phyloP scores from a whole-genome alignment of 2,888 invertebrate species.

The Epirrita christyi region DNA sequence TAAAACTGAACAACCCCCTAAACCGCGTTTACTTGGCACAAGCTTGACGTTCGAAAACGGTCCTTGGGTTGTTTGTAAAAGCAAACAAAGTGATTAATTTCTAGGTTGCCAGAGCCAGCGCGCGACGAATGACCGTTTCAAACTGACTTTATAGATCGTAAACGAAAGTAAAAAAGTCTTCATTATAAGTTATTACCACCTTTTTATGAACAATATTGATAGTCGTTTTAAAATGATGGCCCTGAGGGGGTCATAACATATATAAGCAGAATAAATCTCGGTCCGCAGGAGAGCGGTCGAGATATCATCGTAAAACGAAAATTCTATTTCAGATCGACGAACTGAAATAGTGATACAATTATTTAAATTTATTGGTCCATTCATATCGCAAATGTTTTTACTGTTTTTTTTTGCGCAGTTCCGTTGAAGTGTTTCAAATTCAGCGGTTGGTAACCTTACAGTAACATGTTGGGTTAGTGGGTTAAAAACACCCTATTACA shows the following conservation, averaged over 20 bases:
- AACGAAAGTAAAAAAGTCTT: conserved; percentile 1
- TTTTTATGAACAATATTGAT: conserved; percentile 4
- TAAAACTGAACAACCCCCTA: too few relatives aligned
- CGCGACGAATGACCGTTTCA: not conserved
- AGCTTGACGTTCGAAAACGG: too few relatives aligned
- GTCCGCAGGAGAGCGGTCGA: not conserved
- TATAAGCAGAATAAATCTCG: conserved; percentile 5
- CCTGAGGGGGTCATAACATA: conserved; percentile 18
- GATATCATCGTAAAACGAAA: conserved; percentile 29
- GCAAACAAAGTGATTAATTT: too few relatives aligned
- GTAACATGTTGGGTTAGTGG: too few relatives aligned
- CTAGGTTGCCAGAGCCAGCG: too few relatives aligned
- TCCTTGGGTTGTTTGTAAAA: too few relatives aligned
- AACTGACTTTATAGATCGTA: not conserved
- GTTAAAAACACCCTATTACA: too few relatives aligned
- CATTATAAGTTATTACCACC: conserved; percentile 2
- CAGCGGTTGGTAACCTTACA: too few relatives aligned
- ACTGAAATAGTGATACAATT: conserved; percentile 9
- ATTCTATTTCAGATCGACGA: conserved; percentile 15
- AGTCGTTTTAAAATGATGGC: conserved; percentile 2
- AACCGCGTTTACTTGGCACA: too few relatives aligned
- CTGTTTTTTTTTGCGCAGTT: too few relatives aligned
- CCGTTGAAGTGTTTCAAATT: too few relatives aligned
- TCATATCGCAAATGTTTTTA: conserved; percentile 3
- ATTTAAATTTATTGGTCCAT: conserved; percentile 15